Evolutionary conservation across 2,888 invertebrate species (phyloP), one percentile per base, ranked within the genome.

Genomic region (Scrobipalpa atriplicella): DNA sequence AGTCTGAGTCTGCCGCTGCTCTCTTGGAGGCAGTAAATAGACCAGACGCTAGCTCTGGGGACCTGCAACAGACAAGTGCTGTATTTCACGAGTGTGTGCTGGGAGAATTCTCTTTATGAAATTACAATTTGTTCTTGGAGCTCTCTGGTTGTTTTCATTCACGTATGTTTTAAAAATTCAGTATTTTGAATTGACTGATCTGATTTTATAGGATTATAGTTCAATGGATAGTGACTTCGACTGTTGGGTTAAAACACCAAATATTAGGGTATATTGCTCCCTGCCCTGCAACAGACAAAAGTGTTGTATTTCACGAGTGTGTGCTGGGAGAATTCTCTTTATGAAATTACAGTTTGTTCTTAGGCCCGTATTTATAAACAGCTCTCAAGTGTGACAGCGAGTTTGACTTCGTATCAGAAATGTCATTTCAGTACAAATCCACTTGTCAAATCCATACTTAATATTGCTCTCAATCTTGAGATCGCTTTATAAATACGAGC

Each of bases 1-100:
- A 38, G 38, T 16, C 58, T 38, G 38, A 38, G 36, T n/a, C 10
- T 61, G 69, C 67, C 65, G 16, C 10, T 61, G 69, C 67, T 66
- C 72, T 71, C 74, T 74, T 74, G 67, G 72, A 75, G 70, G 71
- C 73, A 72, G 76, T 78, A 75, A 76, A 78, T 70, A 71, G 65
- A 70, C 64, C 74, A 69, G 70, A 69, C 69, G 69, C 68, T 67
- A 69, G 69, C 78, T 75, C 76, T 67, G 64, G 75, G 73, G 79
- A 74, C 74, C 73, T 72, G 75, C 62, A 66, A 70, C 71, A 71
- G 71, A 73, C 72, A 71, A 67, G 73, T 71, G 70, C 73, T 73
- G 62, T 56, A 13, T 43, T 62, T 41, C 16, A 62, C 47, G n/a
- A 47, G n/a, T 47, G n/a, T 47, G n/a, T 16, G 2, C 19, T 18